Conservation (phyloP, 2,113 vertebrate species). For the Oryctolagus cuniculus region DNA sequence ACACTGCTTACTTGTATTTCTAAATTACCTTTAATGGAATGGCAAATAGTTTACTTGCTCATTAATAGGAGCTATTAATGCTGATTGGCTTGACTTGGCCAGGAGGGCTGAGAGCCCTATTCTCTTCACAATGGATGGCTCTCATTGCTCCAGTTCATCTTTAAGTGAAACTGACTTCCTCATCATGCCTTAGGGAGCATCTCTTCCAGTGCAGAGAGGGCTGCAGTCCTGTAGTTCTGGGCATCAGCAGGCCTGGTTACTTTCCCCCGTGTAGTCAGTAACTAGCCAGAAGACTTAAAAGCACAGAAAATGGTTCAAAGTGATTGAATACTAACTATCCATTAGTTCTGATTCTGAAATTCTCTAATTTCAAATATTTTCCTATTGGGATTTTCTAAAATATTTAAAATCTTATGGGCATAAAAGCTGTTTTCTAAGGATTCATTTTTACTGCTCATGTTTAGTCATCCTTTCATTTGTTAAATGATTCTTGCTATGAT, state of each 20-base stretch:
- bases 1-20: background rate
- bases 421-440: background rate
- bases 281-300: background rate
- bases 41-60: constrained; percentile 38
- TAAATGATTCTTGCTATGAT: background rate
- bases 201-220: background rate
- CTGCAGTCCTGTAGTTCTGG: background rate
- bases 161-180: background rate
- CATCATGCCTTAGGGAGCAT: background rate
- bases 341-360: background rate
- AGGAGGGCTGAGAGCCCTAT: background rate
- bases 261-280: background rate
- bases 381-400: constrained; percentile 7
- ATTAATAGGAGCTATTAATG: background rate
- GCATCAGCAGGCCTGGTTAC: background rate
- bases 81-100: background rate
- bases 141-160: background rate
- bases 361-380: constrained; percentile 30
- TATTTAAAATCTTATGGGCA: background rate
- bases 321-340: background rate
- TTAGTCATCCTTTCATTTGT: constrained; percentile 21
- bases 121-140: background rate
- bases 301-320: background rate
- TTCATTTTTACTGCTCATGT: background rate
- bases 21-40: constrained; percentile 48